Percentiles rank a stretch among this genome's conserved stretches.
Conservation (phyloP, 2,888 invertebrate species). For the Cephus nigrinus region DNA sequence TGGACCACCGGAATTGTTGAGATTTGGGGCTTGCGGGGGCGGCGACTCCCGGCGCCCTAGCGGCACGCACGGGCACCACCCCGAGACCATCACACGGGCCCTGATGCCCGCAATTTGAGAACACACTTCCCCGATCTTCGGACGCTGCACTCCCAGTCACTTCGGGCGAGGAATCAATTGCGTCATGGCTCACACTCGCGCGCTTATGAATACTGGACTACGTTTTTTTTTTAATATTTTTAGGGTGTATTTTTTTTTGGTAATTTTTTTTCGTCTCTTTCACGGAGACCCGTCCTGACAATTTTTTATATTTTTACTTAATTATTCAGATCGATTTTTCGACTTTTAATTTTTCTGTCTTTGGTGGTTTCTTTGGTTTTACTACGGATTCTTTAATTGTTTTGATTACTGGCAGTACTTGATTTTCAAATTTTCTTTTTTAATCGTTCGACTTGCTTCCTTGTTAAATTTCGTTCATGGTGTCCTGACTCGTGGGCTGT, state of each 20-base stretch:
- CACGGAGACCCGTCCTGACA: no score
- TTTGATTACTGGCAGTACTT: neutral
- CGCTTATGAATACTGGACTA: neutral
- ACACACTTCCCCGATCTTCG: constrained; percentile 35
- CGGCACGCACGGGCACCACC: constrained; percentile 68
- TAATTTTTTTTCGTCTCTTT: no score
- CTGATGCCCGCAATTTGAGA: constrained; percentile 39
- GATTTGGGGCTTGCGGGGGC: constrained; percentile 56
- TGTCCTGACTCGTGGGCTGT: no score
- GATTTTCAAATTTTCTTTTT: neutral
- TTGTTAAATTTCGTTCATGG: constrained; percentile 6
- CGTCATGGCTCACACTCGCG: neutral
- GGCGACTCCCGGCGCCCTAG: constrained; percentile 66
- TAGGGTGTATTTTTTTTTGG: no score
- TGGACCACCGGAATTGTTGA: constrained; percentile 52
- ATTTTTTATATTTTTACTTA: neutral
- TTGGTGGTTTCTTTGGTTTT: constrained; percentile 25
- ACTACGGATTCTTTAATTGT: neutral
- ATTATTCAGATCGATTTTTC: neutral
- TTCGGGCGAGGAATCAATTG: constrained; percentile 16
- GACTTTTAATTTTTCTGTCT: constrained; percentile 28
- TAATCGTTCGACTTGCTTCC: neutral
- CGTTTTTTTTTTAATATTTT: neutral
- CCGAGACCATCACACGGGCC: constrained; percentile 64
- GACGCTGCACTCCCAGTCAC: constrained; percentile 19